Conservation (phyloP, 2,888 invertebrate genomes). For the Atethmia centrago region DNA sequence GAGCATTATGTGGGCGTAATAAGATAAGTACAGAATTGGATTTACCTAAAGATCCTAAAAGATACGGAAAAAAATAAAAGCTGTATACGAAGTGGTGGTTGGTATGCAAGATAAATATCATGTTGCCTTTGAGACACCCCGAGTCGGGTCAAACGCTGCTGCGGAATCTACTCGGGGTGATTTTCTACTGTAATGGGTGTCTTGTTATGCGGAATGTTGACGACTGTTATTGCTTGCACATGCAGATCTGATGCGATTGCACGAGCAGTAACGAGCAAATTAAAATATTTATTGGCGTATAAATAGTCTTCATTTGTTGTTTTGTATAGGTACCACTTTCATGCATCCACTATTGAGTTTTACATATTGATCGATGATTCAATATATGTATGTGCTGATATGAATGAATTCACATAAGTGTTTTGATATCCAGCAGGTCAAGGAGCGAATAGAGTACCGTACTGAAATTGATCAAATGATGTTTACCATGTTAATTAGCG, state of each 20-base stretch:
- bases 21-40: slow-evolving; percentile 22
- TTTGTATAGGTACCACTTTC: slow-evolving; percentile 48
- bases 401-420: slow-evolving; percentile 23
- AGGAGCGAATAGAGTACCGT: slow-evolving; percentile 14
- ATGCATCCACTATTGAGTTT: slow-evolving; percentile 35
- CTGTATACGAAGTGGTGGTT: slow-evolving; percentile 34
- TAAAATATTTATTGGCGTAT: slow-evolving; percentile 72
- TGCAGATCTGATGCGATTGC: slow-evolving; percentile 73
- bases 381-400: slow-evolving; percentile 6
- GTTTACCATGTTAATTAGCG: slow-evolving; percentile 14
- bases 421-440: slow-evolving; percentile 34
- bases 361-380: slow-evolving; percentile 36
- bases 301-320: slow-evolving; percentile 62
- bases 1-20: slow-evolving; percentile 15
- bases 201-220: slow-evolving; percentile 72
- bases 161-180: slow-evolving; percentile 67
- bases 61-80: slow-evolving; percentile 23
- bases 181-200: slow-evolving; percentile 67
- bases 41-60: slow-evolving; percentile 29
- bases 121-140: slow-evolving; percentile 43
- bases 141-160: slow-evolving; percentile 65
- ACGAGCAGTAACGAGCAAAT: slow-evolving; percentile 71
- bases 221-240: slow-evolving; percentile 71
- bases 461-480: slow-evolving; percentile 10
- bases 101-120: slow-evolving; percentile 57